A percentile compares a stretch with the other conserved stretches of the same genome.
phyloP scores from a whole-genome alignment of 1,140 invertebrate species.

The Cyphomyrmex costatus region DNA sequence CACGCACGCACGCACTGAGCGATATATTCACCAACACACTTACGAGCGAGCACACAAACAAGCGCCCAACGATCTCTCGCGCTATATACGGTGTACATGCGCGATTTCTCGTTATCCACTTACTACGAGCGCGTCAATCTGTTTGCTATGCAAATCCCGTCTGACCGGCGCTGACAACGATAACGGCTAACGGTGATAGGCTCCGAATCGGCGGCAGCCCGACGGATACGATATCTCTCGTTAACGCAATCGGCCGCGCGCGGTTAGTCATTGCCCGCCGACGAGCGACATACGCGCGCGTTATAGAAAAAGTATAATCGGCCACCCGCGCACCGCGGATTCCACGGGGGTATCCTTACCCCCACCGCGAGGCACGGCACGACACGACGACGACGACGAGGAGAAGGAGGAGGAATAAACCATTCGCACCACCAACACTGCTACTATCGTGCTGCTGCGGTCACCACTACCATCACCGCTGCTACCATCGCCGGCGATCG shows the following conservation, averaged over 20 bases:
- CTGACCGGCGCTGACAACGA: slow-evolving; percentile 80
- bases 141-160: slow-evolving; percentile 85
- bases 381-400: slow-evolving; percentile 52
- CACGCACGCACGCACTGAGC: background rate
- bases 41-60: background rate
- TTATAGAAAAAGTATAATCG: slow-evolving; percentile 71
- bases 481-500: slow-evolving; percentile 12
- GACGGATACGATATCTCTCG: slow-evolving; percentile 78
- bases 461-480: slow-evolving; percentile 3
- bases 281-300: slow-evolving; percentile 73
- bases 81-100: slow-evolving; percentile 64
- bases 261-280: slow-evolving; percentile 83
- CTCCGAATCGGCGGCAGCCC: slow-evolving; percentile 71
- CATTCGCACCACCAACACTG: slow-evolving; percentile 11
- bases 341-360: slow-evolving; percentile 68
- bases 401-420: slow-evolving; percentile 43
- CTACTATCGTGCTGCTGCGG: slow-evolving; percentile 21
- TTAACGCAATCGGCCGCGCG: slow-evolving; percentile 80
- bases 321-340: slow-evolving; percentile 66
- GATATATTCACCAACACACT: slow-evolving; percentile 40
- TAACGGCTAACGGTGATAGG: slow-evolving; percentile 55
- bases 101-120: slow-evolving; percentile 80
- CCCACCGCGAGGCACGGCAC: slow-evolving; percentile 52
- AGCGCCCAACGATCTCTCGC: slow-evolving; percentile 28
- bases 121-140: slow-evolving; percentile 83